Evolutionary conservation across 2,888 invertebrate species (phyloP), one percentile per base, ranked within the genome.

Genomic region (Hoplodrina blanda): DNA sequence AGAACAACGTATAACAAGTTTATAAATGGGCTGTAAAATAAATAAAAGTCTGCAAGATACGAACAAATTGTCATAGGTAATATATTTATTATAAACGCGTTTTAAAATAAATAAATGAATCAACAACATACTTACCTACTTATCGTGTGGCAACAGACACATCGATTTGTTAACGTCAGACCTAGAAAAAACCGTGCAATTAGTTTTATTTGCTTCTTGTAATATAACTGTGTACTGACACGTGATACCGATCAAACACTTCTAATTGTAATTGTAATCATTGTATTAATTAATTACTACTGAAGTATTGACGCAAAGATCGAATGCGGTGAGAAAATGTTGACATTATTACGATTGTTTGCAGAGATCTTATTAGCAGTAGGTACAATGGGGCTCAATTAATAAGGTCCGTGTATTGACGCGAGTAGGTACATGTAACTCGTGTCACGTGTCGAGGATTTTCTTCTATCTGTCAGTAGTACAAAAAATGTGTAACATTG

Each of bases 251-350:
- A 74, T 44, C n/a, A 57, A 61, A 41, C 15, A 8, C 4, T 15
- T 41, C 13, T 46, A 60, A 62, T 56, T 55, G 33, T 49, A 15
- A 60, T 60, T 63, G 41, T 46, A n/a, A 59, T 59, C 13, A 78
- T 17, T 78, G 17, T 33, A 76, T 54, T 78, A 60, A 76, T 54
- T 78, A 60, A 62, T 72, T 54, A 54, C 41, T 25, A 49, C 55
- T 55, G 17, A 68, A 54, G n/a, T 59, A 41, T 33, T 75, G 69
- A 75, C 65, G 81, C 50, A 82, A 30, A 54, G 49, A 67, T 65
- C 41, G 62, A 52, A 56, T 59, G 63, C 62, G 49, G 64, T 73
- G 69, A 67, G 73, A 83, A 83, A 82, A 83, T 57, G 37, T 52
- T 52, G 15, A 20, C 30, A 53, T 49, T 46, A 62, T 8, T 37